Evolutionary conservation across 1,140 invertebrate species (phyloP).

Genomic region (Drosophila kikkawai): DNA sequence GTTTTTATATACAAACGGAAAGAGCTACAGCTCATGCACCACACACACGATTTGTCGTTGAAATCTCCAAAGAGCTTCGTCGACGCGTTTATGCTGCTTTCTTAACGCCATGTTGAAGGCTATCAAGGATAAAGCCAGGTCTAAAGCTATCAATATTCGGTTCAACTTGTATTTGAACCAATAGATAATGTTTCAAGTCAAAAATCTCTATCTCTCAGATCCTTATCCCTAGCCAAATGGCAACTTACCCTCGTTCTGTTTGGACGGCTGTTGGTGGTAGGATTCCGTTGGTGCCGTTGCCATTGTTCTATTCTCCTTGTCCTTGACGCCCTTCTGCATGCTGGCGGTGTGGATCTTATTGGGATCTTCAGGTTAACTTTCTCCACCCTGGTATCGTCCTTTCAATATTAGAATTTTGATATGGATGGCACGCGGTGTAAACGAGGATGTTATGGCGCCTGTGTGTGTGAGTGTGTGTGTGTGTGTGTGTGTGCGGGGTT

Average conservation of each 20-base stretch:
- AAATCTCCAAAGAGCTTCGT: background rate
- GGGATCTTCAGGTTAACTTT: background rate
- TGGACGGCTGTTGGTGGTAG: constrained; percentile 19
- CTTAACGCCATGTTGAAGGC: background rate
- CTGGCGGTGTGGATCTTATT: background rate
- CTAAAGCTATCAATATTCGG: background rate
- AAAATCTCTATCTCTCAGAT: background rate
- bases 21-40: no score
- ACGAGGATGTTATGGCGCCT: background rate
- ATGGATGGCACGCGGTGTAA: background rate
- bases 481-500: background rate
- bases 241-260: constrained; percentile 41
- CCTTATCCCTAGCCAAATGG: background rate
- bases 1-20: no score
- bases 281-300: constrained; percentile 4
- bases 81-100: background rate
- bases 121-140: background rate
- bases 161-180: background rate
- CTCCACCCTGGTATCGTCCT: constrained; percentile 4
- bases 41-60: background rate
- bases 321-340: constrained; percentile 66
- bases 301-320: constrained; percentile 49
- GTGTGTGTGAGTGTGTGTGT: no score
- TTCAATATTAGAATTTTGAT: constrained; percentile 14
- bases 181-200: background rate